Conservation (phyloP, 30 jellyfish, hydroid and myxozoan genomes). For the Pelagia noctiluca region DNA sequence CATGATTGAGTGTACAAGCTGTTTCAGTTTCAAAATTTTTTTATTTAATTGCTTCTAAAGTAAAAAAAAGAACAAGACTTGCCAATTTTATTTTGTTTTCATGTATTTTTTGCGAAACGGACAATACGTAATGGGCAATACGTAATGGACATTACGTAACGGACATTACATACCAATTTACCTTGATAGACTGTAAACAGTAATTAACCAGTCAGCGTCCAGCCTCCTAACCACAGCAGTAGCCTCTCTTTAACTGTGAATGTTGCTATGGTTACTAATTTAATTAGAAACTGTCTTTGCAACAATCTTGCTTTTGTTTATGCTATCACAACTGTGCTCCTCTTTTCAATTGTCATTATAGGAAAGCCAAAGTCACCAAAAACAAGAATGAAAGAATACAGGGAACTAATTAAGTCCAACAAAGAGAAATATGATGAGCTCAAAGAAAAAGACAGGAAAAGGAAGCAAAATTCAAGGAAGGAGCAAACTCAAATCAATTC, state of each 20-base stretch:
- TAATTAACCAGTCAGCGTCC: too few species aligned
- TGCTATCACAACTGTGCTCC: slow-evolving; percentile 3
- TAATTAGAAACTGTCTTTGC: neutral
- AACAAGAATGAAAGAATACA: slow-evolving; percentile 1
- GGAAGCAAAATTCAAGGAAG: neutral
- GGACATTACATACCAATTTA: neutral
- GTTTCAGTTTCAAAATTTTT: neutral
- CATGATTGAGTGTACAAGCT: neutral
- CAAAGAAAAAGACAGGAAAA: neutral
- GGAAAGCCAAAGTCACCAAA: slow-evolving; percentile 4
- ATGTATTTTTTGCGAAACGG: neutral
- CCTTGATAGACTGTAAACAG: neutral
- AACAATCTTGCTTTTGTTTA: neutral
- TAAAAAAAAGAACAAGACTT: neutral
- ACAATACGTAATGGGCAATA: neutral
- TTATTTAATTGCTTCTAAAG: neutral
- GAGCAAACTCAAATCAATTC: neutral
- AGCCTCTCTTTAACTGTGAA: neutral
- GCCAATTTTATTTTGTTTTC: neutral
- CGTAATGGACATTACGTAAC: slow-evolving; percentile 1
- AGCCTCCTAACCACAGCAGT: neutral
- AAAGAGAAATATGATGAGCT: neutral
- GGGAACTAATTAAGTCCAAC: neutral
- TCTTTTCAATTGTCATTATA: neutral
- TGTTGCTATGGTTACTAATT: neutral